Base-by-base conservation (phyloP, 2,888 invertebrate species). In the Tiphia femorata region DNA sequence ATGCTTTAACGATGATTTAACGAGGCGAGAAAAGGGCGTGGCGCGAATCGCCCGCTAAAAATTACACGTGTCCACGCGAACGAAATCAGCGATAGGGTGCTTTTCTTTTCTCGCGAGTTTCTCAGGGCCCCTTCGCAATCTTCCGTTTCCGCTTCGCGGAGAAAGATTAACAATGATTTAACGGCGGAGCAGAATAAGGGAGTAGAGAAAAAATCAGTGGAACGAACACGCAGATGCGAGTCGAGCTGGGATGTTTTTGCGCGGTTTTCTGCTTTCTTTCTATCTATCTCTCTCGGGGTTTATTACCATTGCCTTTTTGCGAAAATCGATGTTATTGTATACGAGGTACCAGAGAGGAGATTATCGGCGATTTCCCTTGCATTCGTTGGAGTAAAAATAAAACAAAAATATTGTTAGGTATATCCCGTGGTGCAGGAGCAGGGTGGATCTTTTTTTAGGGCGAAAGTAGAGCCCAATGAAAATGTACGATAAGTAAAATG, bases 81-180 rank as follows among this genome's bases (percentile, higher is more conserved):
- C n/a, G n/a, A n/a, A n/a, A n/a, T n/a, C n/a, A n/a, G n/a, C n/a
- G n/a, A n/a, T n/a, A n/a, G n/a, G n/a, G n/a, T n/a, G n/a, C n/a
- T n/a, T n/a, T n/a, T n/a, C n/a, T n/a, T n/a, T n/a, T 17, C 37
- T 37, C 12, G 27, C 29, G 40, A 25, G 41, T 23, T 27, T 42
- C 46, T 35, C 46, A 56, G 40, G 42, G 17, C 29, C 21, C 27
- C 49, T 44, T 27, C 35, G n/a, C n/a, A n/a, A n/a, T n/a, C 35
- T 49, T 49, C 29, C n/a, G 5, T 21, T 33, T 8, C 29, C 30
- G 29, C 29, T 17, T 41, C 23, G 25, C 23, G 25, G 29, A 35
- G 58, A 57, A 61, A 58, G 47, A 47, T 53, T 54, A 61, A 58
- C 58, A 58, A 58, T 58, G 53, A 58, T 58, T 61, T 58, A 54